Evolutionary conservation across 1,140 invertebrate species (phyloP).

Genomic region (Pseudomyrmex gracilis): DNA sequence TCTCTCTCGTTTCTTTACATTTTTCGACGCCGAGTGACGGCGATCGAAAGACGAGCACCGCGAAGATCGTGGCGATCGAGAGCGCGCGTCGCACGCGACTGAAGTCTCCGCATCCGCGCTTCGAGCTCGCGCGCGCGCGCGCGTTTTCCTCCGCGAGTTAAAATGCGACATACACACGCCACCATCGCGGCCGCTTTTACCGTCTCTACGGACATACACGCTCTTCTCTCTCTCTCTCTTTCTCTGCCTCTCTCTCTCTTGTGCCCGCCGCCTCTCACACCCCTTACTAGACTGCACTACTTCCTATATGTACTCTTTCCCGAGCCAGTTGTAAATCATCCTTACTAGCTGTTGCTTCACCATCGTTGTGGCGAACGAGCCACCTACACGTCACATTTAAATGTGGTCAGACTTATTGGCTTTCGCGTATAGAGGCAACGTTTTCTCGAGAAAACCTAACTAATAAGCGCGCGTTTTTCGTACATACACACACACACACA

Average conservation of each 20-base stretch:
- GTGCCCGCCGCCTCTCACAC: not conserved
- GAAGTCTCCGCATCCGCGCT: conserved; percentile 56
- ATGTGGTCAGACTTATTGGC: conserved; percentile 54
- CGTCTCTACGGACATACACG: conserved; percentile 8
- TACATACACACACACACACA: not conserved
- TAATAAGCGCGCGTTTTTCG: conserved; percentile 21
- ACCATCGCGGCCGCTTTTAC: conserved; percentile 4
- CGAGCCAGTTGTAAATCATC: conserved; percentile 53
- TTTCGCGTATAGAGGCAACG: conserved; percentile 35
- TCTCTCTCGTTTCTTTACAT: no score
- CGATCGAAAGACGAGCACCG: not conserved
- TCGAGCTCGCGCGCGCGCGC: conserved; percentile 35
- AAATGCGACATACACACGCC: conserved; percentile 59
- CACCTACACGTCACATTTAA: conserved; percentile 50
- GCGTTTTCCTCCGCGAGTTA: conserved; percentile 72
- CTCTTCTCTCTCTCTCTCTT: not conserved
- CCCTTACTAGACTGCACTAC: not conserved
- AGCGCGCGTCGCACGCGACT: conserved; percentile 79
- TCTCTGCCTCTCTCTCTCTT: not conserved
- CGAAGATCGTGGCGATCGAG: conserved; percentile 37
- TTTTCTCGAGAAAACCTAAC: not conserved
- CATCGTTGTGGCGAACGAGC: conserved; percentile 15
- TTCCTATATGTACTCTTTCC: not conserved
- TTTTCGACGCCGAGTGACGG: no score
- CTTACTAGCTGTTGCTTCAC: conserved; percentile 75